These are phyloP conservation scores for Allobates femoralis DNA, from an alignment of 2,797 vertebrate species.

Conservation along the genomic window DNA sequence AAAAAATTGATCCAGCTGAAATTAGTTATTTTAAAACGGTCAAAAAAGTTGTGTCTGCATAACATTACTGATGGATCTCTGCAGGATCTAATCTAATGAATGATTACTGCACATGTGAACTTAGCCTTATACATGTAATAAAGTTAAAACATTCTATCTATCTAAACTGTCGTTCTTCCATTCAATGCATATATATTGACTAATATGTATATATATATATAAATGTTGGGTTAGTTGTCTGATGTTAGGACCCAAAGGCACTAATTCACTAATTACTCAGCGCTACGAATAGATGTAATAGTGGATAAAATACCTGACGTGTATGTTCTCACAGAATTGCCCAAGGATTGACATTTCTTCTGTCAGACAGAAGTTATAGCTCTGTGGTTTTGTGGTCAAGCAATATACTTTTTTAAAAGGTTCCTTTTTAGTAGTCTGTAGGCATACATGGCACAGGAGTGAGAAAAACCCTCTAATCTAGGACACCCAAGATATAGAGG, in stretches of 20 bases:
- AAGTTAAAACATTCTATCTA: no score
- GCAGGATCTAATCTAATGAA: no score
- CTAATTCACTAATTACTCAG: not conserved
- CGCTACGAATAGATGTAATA: not conserved
- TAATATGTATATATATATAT: no score
- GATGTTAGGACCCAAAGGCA: not conserved
- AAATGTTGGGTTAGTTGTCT: not conserved
- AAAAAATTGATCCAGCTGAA: no score
- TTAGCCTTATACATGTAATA: no score
- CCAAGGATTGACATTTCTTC: conserved; percentile 16
- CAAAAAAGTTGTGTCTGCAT: no score
- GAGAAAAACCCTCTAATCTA: conserved; percentile 39
- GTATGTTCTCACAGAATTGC: conserved; percentile 3
- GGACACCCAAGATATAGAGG: conserved; percentile 31
- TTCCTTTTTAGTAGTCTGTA: not conserved
- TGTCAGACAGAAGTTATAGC: conserved; percentile 18
- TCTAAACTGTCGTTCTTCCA: no score
- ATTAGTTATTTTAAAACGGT: no score
- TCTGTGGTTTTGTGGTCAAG: conserved; percentile 43
- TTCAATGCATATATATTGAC: no score
- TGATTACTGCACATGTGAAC: no score
- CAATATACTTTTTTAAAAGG: conserved; percentile 23
- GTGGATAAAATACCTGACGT: not conserved
- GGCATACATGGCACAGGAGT: conserved; percentile 5
- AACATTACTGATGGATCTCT: no score